phyloP scores from a whole-genome alignment of 2,888 invertebrate genomes.

The Kryphioiulus occultus region DNA sequence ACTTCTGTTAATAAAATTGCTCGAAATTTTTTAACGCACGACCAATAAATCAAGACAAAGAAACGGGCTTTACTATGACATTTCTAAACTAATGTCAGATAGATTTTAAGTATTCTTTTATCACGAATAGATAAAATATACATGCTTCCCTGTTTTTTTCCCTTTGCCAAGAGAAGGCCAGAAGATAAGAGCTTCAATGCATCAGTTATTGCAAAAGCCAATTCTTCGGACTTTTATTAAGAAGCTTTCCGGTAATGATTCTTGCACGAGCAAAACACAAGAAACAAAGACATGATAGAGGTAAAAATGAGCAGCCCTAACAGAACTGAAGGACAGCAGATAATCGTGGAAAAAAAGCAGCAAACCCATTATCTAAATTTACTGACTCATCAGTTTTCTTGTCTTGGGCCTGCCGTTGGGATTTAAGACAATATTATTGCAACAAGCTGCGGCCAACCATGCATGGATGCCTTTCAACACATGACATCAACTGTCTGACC shows the following conservation, averaged over 20 bases:
- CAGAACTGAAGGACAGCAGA: background rate
- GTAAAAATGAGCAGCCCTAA: background rate
- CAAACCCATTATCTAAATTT: constrained; percentile 40
- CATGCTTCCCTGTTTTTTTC: background rate
- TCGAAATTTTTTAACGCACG: no score
- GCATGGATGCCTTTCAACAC: constrained; percentile 20
- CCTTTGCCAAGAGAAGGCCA: background rate
- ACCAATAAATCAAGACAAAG: no score
- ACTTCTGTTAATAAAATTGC: no score
- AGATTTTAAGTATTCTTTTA: no score
- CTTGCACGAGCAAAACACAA: background rate
- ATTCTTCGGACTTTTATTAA: background rate
- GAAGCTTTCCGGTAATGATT: background rate
- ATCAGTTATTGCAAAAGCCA: background rate
- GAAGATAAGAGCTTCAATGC: background rate
- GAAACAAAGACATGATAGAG: constrained; percentile 28
- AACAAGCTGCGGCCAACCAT: constrained; percentile 11
- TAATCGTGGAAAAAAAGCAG: background rate
- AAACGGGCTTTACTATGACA: no score
- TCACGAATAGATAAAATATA: no score
- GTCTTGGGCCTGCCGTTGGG: constrained; percentile 17
- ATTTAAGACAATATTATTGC: constrained; percentile 26
- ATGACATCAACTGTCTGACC: constrained; percentile 43
- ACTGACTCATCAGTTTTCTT: constrained; percentile 43
- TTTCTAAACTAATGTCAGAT: no score